Evolutionary conservation across 2,113 vertebrate genomes (phyloP).

Genomic region (Poecile atricapillus): DNA sequence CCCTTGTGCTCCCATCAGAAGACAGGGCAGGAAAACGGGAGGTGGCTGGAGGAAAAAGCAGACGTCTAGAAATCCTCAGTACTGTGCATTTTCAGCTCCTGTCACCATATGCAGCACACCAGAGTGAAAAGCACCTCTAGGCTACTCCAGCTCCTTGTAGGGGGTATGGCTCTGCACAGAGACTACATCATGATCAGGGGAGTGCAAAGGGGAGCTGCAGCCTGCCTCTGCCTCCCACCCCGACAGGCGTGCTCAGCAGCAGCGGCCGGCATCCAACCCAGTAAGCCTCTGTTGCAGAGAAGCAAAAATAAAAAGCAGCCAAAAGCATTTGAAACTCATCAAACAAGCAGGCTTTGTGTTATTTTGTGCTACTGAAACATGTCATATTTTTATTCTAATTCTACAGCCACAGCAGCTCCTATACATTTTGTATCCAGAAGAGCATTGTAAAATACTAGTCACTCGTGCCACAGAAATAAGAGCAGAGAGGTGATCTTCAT

Average conservation of each 20-base stretch:
- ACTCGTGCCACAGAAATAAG: background rate
- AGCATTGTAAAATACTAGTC: background rate
- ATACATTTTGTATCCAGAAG: background rate
- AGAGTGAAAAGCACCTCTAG: constrained; percentile 38
- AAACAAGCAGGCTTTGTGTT: constrained; percentile 14
- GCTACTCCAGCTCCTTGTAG: constrained; percentile 36
- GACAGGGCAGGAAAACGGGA: background rate
- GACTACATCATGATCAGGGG: background rate
- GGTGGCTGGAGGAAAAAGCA: background rate
- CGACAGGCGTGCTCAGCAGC: background rate
- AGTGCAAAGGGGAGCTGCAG: background rate
- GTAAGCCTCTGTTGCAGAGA: background rate
- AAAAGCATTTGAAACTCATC: constrained; percentile 38
- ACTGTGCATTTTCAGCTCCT: constrained; percentile 8
- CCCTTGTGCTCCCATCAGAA: fast-evolving
- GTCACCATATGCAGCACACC: background rate
- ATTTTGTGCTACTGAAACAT: background rate
- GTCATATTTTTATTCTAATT: background rate
- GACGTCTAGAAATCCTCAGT: background rate
- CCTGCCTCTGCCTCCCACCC: background rate
- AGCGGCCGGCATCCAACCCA: background rate
- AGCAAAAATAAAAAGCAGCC: constrained; percentile 21
- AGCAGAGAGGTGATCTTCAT: constrained; percentile 1
- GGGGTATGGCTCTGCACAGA: background rate
- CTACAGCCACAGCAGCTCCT: background rate